phyloP scores from a whole-genome alignment of 2,888 invertebrate genomes.

The Noctua janthina region DNA sequence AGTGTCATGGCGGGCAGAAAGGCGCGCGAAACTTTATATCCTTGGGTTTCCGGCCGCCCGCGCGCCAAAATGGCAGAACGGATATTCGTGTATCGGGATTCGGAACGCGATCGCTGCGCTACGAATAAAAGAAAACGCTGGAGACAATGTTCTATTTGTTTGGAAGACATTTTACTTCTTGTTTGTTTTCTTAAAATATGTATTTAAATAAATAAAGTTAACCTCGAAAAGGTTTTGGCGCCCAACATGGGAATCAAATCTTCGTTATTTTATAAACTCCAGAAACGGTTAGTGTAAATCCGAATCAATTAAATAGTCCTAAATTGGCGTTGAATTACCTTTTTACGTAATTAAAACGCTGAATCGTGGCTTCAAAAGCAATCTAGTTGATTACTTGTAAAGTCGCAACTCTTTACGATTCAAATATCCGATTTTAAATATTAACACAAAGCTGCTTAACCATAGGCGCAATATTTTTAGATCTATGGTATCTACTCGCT shows the following conservation, averaged over 20 bases:
- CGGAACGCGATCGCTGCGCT: constrained; percentile 72
- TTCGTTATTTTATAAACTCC: not conserved
- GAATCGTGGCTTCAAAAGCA: not conserved
- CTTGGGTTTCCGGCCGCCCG: constrained; percentile 88
- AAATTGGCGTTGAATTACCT: not conserved
- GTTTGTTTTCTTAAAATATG: not conserved
- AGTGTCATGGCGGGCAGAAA: constrained; percentile 88
- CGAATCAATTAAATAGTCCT: not conserved
- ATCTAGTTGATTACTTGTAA: not conserved
- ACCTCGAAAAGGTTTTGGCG: constrained; percentile 23
- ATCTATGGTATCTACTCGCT: not conserved
- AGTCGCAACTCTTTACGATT: not conserved
- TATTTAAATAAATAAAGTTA: not conserved
- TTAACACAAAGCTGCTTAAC: not conserved
- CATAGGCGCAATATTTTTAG: not conserved
- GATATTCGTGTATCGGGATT: constrained; percentile 86
- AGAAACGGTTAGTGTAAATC: not conserved
- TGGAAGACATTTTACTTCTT: constrained; percentile 9
- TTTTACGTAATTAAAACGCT: not conserved
- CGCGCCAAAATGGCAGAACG: constrained; percentile 88
- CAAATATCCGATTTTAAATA: not conserved
- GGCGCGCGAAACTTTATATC: constrained; percentile 89
- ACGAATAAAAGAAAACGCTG: constrained; percentile 72
- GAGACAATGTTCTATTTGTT: constrained; percentile 74
- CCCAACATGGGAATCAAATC: constrained; percentile 35